Percentiles rank a stretch among this genome's conserved stretches.
These are phyloP conservation scores for Brachyistius frenatus DNA, from an alignment of 2,113 vertebrate genomes.

Conservation along the genomic window DNA sequence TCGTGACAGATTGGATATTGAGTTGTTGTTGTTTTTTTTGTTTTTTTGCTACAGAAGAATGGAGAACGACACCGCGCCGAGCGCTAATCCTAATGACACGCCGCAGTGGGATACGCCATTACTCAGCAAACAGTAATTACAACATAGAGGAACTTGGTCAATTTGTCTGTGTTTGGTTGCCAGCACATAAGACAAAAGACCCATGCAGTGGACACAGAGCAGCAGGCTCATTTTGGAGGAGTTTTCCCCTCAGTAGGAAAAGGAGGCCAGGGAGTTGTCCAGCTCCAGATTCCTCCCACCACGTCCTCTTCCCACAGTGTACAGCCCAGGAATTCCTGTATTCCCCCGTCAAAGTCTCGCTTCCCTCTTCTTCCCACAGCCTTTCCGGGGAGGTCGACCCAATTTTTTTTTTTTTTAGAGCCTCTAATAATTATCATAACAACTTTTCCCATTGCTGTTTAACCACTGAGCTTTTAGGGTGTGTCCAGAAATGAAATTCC, in stretches of 20 bases:
- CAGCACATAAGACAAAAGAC: conserved; percentile 37
- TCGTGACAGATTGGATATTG: conserved; percentile 76
- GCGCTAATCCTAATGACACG: conserved; percentile 68
- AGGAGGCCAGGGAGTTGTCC: conserved; percentile 1
- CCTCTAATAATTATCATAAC: conserved; percentile 29
- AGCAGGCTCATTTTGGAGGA: conserved; percentile 1
- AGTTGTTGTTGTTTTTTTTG: conserved; percentile 25
- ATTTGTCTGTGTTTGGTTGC: conserved; percentile 25
- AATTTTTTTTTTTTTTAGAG: conserved; percentile 29
- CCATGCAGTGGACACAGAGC: conserved; percentile 23
- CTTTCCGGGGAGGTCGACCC: conserved; percentile 50
- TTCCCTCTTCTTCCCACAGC: conserved; percentile 69
- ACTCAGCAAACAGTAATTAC: conserved; percentile 70
- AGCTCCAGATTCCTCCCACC: conserved; percentile 48
- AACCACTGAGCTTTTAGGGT: conserved; percentile 33
- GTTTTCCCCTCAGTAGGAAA: conserved; percentile 19
- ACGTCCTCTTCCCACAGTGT: conserved; percentile 48
- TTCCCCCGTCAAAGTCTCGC: conserved; percentile 53
- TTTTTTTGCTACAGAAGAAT: conserved; percentile 66
- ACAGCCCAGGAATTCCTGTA: conserved; percentile 63
- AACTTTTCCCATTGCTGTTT: conserved; percentile 35
- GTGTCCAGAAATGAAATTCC: conserved; percentile 28
- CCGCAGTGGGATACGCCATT: conserved; percentile 47
- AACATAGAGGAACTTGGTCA: conserved; percentile 39
- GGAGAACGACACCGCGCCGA: conserved; percentile 57